These are phyloP conservation scores for Mya arenaria DNA, from an alignment of 1,140 invertebrate genomes.

Conservation along the genomic window DNA sequence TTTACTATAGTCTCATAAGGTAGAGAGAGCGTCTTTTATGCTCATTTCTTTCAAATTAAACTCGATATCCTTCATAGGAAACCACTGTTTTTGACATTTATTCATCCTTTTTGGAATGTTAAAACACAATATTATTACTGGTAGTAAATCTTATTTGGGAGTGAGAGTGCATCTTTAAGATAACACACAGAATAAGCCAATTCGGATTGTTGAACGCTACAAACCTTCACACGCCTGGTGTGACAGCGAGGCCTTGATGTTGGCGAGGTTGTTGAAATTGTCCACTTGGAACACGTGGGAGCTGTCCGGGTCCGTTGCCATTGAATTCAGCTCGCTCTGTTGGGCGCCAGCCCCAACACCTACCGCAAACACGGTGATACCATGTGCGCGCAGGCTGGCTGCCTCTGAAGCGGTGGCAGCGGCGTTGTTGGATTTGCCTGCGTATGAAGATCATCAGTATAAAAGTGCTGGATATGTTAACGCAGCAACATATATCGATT, in stretches of 20 bases:
- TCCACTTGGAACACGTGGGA: conserved; percentile 66
- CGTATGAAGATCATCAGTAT: not conserved
- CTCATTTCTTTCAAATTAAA: too few species aligned
- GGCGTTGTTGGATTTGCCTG: conserved; percentile 51
- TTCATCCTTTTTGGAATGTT: too few species aligned
- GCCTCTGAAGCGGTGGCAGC: conserved; percentile 51
- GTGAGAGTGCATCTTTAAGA: too few species aligned
- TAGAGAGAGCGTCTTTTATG: too few species aligned
- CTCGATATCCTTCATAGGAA: too few species aligned
- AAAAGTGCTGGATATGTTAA: not conserved
- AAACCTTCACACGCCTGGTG: conserved; percentile 61
- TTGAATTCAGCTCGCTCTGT: conserved; percentile 61
- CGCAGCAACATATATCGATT: not conserved
- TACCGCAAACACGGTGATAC: conserved; percentile 70
- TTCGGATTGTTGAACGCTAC: too few species aligned
- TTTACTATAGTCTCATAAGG: too few species aligned
- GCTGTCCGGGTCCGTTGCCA: conserved; percentile 67
- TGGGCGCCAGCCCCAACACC: conserved; percentile 64
- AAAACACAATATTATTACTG: too few species aligned
- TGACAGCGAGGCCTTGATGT: conserved; percentile 60
- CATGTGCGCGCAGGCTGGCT: conserved; percentile 21
- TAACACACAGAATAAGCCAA: too few species aligned
- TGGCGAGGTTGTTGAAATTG: conserved; percentile 62
- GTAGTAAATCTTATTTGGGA: too few species aligned
- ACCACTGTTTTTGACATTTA: too few species aligned